Evolutionary conservation across 1,140 invertebrate genomes (phyloP).

Genomic region (Saccostrea cuccullata): DNA sequence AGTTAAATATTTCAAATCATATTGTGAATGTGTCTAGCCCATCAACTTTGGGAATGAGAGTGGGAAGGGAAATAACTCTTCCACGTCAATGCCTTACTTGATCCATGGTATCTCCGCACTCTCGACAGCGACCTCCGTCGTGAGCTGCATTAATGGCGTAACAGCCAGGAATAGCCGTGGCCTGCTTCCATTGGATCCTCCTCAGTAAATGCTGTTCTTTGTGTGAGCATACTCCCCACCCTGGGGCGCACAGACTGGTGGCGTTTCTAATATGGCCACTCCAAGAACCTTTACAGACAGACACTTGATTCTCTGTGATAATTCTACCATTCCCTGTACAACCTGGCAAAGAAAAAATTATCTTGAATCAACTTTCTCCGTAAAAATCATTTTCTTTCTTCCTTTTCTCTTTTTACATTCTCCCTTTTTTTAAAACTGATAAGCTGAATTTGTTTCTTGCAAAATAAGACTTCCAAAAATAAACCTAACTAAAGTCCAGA

Average conservation of each 20-base stretch:
- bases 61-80: background rate
- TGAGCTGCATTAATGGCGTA: slow-evolving; percentile 76
- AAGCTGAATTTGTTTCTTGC: background rate
- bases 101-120: slow-evolving; percentile 67
- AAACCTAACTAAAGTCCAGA: background rate
- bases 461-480: background rate
- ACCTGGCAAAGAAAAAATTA: background rate
- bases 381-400: background rate
- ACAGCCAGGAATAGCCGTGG: slow-evolving; percentile 70
- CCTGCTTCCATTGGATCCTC: slow-evolving; percentile 72
- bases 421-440: background rate
- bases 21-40: no score
- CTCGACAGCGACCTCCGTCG: slow-evolving; percentile 72
- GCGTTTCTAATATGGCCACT: slow-evolving; percentile 72
- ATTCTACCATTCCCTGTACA: background rate
- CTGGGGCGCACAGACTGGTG: slow-evolving; percentile 68
- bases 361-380: background rate
- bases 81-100: slow-evolving; percentile 57
- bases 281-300: slow-evolving; percentile 73
- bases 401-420: background rate
- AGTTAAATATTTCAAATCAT: no score
- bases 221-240: slow-evolving; percentile 75
- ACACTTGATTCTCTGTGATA: slow-evolving; percentile 46
- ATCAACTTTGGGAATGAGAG: background rate
- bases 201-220: slow-evolving; percentile 64